Conservation (phyloP, 2,888 invertebrate species). For the Eupithecia vulgata region DNA sequence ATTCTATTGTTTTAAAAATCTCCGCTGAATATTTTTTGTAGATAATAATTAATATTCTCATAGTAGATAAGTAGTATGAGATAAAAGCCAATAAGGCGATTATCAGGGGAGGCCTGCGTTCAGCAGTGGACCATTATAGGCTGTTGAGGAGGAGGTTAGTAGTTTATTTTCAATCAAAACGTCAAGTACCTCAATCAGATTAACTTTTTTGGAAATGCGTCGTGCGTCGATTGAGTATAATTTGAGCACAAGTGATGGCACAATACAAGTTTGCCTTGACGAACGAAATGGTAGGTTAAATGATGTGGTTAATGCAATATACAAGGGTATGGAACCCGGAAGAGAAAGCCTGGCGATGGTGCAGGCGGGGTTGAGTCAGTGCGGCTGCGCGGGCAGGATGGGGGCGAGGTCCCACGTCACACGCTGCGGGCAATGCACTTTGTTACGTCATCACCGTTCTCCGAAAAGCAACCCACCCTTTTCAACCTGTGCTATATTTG, state of each 20-base stretch:
- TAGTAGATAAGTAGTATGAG: not conserved
- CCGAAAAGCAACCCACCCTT: slow-evolving; percentile 38
- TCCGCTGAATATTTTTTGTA: not conserved
- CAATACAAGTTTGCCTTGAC: slow-evolving; percentile 40
- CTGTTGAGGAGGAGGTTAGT: no score
- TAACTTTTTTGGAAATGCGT: not conserved
- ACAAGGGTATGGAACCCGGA: slow-evolving; percentile 41
- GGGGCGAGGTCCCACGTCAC: slow-evolving; percentile 56
- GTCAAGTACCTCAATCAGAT: not conserved
- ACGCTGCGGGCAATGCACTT: slow-evolving; percentile 62
- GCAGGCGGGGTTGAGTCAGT: slow-evolving; percentile 39
- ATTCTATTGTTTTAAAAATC: not conserved
- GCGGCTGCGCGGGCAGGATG: slow-evolving; percentile 12
- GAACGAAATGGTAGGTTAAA: slow-evolving; percentile 27
- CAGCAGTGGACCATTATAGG: no score
- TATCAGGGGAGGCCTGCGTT: no score
- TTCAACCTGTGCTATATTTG: slow-evolving; percentile 51
- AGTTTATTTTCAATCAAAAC: not conserved
- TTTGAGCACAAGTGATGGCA: slow-evolving; percentile 15
- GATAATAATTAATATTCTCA: not conserved
- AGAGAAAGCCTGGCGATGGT: slow-evolving; percentile 42
- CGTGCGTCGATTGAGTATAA: not conserved
- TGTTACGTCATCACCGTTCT: slow-evolving; percentile 33
- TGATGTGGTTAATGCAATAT: slow-evolving; percentile 26
- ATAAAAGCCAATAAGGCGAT: no score